Percentiles rank a stretch among this genome's conserved stretches.
Conservation (phyloP, 2,797 vertebrate genomes). For the Acanthornis magna region DNA sequence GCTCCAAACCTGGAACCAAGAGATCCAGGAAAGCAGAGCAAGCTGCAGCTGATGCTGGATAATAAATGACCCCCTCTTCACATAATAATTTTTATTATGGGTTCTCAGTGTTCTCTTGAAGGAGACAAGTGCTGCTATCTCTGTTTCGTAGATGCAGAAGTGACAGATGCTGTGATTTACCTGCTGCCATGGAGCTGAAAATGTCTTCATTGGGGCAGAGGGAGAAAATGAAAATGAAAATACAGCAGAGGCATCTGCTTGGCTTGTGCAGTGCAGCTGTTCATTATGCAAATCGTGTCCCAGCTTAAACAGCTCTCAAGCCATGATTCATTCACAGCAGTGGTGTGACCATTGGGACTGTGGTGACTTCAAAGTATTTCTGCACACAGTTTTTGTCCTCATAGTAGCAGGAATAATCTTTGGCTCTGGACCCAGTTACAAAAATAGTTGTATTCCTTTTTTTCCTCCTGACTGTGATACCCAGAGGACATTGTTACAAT, state of each 20-base stretch:
- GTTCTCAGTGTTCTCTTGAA: background rate
- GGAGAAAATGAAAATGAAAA: background rate
- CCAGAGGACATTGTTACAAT: background rate
- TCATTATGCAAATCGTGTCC: conserved; percentile 7
- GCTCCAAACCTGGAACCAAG: background rate
- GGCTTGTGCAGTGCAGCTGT: background rate
- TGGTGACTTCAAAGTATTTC: background rate
- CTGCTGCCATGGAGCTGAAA: background rate
- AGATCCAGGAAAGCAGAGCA: background rate
- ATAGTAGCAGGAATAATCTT: background rate
- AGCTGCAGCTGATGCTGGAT: background rate
- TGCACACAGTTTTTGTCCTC: background rate
- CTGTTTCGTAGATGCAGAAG: background rate
- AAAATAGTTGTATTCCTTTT: background rate
- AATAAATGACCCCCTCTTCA: background rate
- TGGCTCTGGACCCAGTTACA: background rate
- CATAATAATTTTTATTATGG: background rate
- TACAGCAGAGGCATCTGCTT: conserved; percentile 10
- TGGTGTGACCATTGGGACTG: background rate
- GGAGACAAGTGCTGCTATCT: background rate
- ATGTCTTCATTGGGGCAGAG: background rate
- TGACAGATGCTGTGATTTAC: conserved; percentile 3
- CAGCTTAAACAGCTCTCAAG: background rate
- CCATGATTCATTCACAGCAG: background rate
- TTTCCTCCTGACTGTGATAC: background rate